Evolutionary conservation across 2,888 invertebrate genomes (phyloP).

Genomic region (Euplagia quadripunctaria): DNA sequence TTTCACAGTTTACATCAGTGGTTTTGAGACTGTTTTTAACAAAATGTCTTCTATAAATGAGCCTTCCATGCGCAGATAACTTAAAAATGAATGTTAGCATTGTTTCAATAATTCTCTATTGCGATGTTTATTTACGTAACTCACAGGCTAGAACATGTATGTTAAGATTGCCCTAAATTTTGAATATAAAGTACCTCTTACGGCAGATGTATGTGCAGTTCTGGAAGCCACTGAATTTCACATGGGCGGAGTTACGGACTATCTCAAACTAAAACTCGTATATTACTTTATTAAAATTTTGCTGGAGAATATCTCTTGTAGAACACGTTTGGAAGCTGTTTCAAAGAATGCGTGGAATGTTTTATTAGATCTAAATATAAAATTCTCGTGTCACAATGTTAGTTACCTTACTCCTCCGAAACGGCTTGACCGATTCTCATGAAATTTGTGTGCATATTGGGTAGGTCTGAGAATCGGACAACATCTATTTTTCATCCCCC

Average conservation of each 20-base stretch:
- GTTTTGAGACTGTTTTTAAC: too few species aligned
- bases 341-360: constrained; percentile 12
- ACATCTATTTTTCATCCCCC: too few species aligned
- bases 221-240: neutral
- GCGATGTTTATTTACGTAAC: neutral
- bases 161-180: neutral
- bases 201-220: constrained; percentile 4
- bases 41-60: neutral
- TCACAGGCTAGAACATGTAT: neutral
- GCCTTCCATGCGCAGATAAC: neutral
- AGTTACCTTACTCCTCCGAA: too few species aligned
- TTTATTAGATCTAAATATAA: constrained; percentile 43
- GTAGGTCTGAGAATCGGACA: too few species aligned
- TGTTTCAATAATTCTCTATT: neutral
- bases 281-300: constrained; percentile 26
- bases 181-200: neutral
- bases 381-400: too few species aligned
- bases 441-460: too few species aligned
- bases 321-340: constrained; percentile 12
- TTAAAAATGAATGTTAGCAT: too few species aligned
- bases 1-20: too few species aligned
- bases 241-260: neutral
- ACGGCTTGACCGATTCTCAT: too few species aligned
- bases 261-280: constrained; percentile 10
- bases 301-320: constrained; percentile 12